A percentile compares a stretch with the other conserved stretches of the same genome.
Evolutionary conservation across 1,140 invertebrate species (phyloP).

Genomic region (Cyphomyrmex costatus): DNA sequence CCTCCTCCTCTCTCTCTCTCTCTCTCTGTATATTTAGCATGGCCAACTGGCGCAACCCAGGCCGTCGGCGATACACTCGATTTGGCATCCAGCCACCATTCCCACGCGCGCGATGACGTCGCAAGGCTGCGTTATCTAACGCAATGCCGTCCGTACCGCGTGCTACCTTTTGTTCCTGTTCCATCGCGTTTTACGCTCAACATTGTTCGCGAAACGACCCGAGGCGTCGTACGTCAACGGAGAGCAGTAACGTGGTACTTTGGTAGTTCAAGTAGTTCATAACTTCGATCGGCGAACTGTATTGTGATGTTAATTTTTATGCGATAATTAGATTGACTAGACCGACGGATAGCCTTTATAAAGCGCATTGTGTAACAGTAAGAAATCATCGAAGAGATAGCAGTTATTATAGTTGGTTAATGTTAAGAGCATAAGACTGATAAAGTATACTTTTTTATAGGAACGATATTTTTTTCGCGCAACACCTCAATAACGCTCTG

Average conservation of each 20-base stretch:
- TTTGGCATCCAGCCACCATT: constrained; percentile 74
- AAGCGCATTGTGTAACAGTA: background rate
- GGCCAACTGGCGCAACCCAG: constrained; percentile 67
- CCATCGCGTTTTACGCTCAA: constrained; percentile 19
- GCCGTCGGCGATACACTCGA: constrained; percentile 70
- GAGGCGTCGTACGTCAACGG: constrained; percentile 23
- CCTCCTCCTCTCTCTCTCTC: background rate
- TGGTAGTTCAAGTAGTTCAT: background rate
- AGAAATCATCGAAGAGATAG: background rate
- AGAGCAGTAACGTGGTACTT: background rate
- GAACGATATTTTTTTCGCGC: background rate
- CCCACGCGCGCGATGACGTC: constrained; percentile 69
- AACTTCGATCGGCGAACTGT: background rate
- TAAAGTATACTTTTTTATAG: background rate
- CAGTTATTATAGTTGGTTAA: background rate
- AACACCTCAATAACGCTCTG: background rate
- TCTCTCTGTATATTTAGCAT: constrained; percentile 70
- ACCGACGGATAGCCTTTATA: background rate
- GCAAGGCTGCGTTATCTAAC: constrained; percentile 67
- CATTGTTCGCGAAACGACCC: constrained; percentile 26
- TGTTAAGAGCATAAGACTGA: background rate
- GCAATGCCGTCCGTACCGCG: constrained; percentile 36
- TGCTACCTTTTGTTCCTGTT: constrained; percentile 20
- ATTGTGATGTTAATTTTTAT: background rate
- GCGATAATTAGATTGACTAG: constrained; percentile 5